Conservation (phyloP, 1,140 invertebrate genomes). For the Leucophenga varia region DNA sequence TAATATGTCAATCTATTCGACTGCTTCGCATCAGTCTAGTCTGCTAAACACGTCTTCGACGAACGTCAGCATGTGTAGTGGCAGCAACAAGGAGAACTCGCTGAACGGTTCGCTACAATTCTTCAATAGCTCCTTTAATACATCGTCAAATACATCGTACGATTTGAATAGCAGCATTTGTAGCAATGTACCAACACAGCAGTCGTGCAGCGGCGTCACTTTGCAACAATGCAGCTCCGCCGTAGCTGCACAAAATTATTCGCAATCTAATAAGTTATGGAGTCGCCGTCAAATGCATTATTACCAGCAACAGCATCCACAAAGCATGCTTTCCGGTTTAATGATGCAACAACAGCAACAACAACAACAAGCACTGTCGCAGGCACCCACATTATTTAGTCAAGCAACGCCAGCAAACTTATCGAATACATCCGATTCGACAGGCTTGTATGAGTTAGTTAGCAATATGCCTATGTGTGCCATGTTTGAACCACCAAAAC, state of each 20-base stretch:
- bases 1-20: conserved; percentile 23
- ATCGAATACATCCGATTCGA: not conserved
- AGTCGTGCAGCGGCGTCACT: conserved; percentile 7
- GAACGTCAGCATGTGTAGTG: conserved; percentile 19
- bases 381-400: not conserved
- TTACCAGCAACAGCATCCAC: conserved; percentile 24
- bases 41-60: conserved; percentile 26
- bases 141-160: conserved; percentile 21
- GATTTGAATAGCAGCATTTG: conserved; percentile 33
- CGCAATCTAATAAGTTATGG: conserved; percentile 27
- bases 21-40: conserved; percentile 11
- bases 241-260: conserved; percentile 13
- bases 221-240: conserved; percentile 23
- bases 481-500: conserved; percentile 52
- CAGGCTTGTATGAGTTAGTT: conserved; percentile 26
- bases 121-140: conserved; percentile 38
- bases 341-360: conserved; percentile 15
- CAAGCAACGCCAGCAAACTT: not conserved
- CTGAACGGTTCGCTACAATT: conserved; percentile 28
- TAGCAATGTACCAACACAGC: conserved; percentile 8
- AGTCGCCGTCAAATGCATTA: conserved; percentile 29
- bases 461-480: conserved; percentile 24
- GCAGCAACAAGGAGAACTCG: conserved; percentile 35
- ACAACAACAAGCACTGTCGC: not conserved
- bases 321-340: too few species aligned